These are phyloP conservation scores for Tachysurus fulvidraco DNA, from an alignment of 2,113 vertebrate species.

Conservation along the genomic window DNA sequence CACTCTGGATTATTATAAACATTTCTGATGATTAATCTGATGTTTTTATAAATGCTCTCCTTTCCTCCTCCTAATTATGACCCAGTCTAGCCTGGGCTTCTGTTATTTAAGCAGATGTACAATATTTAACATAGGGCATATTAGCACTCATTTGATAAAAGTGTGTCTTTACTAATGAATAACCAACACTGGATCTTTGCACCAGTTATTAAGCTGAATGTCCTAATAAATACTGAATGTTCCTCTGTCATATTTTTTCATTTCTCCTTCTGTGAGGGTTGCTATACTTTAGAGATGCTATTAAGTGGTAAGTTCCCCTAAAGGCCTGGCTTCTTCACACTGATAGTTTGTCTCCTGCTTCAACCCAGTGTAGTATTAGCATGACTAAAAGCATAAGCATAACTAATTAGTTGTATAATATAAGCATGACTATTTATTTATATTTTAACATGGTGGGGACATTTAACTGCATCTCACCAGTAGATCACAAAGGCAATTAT, in stretches of 20 bases:
- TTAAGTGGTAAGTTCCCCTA: constrained; percentile 72
- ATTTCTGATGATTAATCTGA: neutral
- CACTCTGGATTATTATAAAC: neutral
- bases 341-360: constrained; percentile 60
- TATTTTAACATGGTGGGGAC: constrained; percentile 50
- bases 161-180: neutral
- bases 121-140: neutral
- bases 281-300: constrained; percentile 67
- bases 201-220: constrained; percentile 13
- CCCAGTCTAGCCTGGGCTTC: neutral
- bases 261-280: constrained; percentile 60
- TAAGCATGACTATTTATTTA: constrained; percentile 55
- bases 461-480: constrained; percentile 57
- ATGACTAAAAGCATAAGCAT: constrained; percentile 49
- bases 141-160: neutral
- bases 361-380: constrained; percentile 41
- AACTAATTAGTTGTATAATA: constrained; percentile 40
- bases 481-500: constrained; percentile 53
- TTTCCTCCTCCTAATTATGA: neutral
- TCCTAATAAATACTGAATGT: constrained; percentile 41
- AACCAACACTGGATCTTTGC: constrained; percentile 4
- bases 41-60: neutral
- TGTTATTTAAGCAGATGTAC: neutral
- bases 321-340: constrained; percentile 54
- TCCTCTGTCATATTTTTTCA: constrained; percentile 60